phyloP scores from a whole-genome alignment of 2,888 invertebrate species.

The Pasiphila rectangulata region DNA sequence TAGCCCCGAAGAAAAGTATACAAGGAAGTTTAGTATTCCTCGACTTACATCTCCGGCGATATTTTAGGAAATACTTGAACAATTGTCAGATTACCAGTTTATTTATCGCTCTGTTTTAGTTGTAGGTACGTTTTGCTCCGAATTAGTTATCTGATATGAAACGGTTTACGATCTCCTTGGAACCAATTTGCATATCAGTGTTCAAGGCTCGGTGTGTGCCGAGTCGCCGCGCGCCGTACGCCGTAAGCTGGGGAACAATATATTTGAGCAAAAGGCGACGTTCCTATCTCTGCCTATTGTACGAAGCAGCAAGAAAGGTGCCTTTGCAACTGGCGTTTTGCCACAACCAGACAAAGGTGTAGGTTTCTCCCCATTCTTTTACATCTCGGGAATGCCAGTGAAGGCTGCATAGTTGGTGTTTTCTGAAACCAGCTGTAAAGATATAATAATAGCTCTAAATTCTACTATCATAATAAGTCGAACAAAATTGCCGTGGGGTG shows the following conservation, averaged over 20 bases:
- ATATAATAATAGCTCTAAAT: too few relatives aligned
- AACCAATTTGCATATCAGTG: slow-evolving; percentile 73
- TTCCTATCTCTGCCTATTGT: slow-evolving; percentile 65
- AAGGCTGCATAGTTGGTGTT: slow-evolving; percentile 13
- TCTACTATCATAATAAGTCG: too few relatives aligned
- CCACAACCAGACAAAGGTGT: slow-evolving; percentile 40
- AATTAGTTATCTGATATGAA: slow-evolving; percentile 71
- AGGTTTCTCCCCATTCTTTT: slow-evolving; percentile 17
- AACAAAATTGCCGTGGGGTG: too few relatives aligned
- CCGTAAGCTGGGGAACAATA: slow-evolving; percentile 60
- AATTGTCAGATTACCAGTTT: slow-evolving; percentile 31
- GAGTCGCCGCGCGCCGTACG: too few relatives aligned
- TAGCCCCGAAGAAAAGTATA: slow-evolving; percentile 18
- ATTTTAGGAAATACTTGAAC: slow-evolving; percentile 24
- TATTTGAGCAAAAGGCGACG: slow-evolving; percentile 65
- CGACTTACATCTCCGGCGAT: slow-evolving; percentile 25
- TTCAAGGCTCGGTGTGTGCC: slow-evolving; percentile 48
- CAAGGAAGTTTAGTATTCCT: slow-evolving; percentile 10
- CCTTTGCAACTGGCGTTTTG: slow-evolving; percentile 53
- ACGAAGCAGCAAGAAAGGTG: slow-evolving; percentile 51
- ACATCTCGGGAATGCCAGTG: slow-evolving; percentile 15
- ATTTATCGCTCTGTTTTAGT: slow-evolving; percentile 35
- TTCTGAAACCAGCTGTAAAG: too few relatives aligned
- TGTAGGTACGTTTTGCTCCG: slow-evolving; percentile 54
- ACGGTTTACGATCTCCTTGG: slow-evolving; percentile 70